These are phyloP conservation scores for Sialis fuliginosa DNA, from an alignment of 2,888 invertebrate genomes.

Conservation along the genomic window DNA sequence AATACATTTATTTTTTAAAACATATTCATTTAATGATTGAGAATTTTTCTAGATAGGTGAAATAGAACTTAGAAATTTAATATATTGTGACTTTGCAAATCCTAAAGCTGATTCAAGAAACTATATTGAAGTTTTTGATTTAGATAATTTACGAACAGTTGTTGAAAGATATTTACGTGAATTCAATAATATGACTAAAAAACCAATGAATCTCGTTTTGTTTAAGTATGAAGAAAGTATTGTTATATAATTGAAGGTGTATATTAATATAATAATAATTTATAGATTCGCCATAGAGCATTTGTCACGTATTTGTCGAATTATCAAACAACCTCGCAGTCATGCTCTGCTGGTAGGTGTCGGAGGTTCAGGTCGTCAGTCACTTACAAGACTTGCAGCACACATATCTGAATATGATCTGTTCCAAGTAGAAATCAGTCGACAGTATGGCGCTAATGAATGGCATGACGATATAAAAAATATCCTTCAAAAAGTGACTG, in stretches of 20 bases:
- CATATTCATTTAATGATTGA: background rate
- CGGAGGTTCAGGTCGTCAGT: conserved; percentile 87
- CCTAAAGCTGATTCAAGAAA: conserved; percentile 77
- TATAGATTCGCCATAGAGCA: conserved; percentile 85
- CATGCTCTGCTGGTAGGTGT: conserved; percentile 83
- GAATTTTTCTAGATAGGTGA: conserved; percentile 47
- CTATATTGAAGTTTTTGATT: conserved; percentile 75
- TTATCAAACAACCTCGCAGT: conserved; percentile 80
- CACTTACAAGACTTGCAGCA: conserved; percentile 74
- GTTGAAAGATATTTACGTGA: conserved; percentile 81
- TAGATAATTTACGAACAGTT: conserved; percentile 61
- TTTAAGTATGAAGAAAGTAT: conserved; percentile 39
- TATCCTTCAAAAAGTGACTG: conserved; percentile 62
- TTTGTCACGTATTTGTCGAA: conserved; percentile 75
- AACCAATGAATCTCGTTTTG: conserved; percentile 88
- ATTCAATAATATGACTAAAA: conserved; percentile 89
- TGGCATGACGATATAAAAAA: conserved; percentile 86
- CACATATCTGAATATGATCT: conserved; percentile 88
- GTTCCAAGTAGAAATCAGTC: conserved; percentile 81
- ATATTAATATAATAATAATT: background rate
- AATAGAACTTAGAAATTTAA: conserved; percentile 61
- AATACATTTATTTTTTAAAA: background rate
- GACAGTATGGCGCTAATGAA: conserved; percentile 64
- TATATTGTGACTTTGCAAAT: conserved; percentile 92
- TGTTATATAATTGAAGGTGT: background rate